These are phyloP conservation scores for Phalera bucephala DNA, from an alignment of 2,888 invertebrate genomes.

Conservation along the genomic window DNA sequence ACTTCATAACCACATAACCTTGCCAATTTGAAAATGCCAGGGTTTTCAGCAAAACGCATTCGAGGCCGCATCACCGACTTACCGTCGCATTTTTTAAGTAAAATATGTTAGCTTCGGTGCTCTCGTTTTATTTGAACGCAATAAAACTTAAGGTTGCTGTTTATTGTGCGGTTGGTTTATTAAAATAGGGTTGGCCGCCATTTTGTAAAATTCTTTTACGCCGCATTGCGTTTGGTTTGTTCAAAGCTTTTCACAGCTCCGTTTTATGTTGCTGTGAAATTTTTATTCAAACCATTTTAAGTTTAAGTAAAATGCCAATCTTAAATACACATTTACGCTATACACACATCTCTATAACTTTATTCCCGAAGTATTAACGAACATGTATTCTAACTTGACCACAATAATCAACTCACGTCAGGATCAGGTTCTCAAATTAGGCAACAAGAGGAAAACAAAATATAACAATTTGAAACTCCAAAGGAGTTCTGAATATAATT, in stretches of 20 bases:
- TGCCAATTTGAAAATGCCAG: constrained; percentile 41
- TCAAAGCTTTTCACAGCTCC: too few species aligned
- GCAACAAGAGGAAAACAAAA: constrained; percentile 30
- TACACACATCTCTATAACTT: too few species aligned
- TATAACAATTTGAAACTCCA: constrained; percentile 57
- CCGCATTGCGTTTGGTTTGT: neutral
- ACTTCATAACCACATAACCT: constrained; percentile 42
- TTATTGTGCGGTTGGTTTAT: neutral
- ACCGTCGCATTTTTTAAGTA: constrained; percentile 14
- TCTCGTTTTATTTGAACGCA: neutral
- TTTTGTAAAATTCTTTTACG: neutral
- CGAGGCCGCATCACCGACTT: constrained; percentile 14
- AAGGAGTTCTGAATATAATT: constrained; percentile 63
- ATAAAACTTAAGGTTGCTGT: neutral
- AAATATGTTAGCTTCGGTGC: constrained; percentile 1
- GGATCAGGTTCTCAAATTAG: constrained; percentile 1
- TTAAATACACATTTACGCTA: too few species aligned
- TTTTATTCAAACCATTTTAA: too few species aligned
- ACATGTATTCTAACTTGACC: too few species aligned
- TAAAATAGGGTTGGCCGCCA: neutral
- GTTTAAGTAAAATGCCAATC: too few species aligned
- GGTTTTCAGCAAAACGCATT: constrained; percentile 25
- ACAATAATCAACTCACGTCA: too few species aligned
- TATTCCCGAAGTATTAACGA: too few species aligned
- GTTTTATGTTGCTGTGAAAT: too few species aligned